phyloP scores from a whole-genome alignment of 1,140 invertebrate genomes.

The Cherax quadricarinatus region DNA sequence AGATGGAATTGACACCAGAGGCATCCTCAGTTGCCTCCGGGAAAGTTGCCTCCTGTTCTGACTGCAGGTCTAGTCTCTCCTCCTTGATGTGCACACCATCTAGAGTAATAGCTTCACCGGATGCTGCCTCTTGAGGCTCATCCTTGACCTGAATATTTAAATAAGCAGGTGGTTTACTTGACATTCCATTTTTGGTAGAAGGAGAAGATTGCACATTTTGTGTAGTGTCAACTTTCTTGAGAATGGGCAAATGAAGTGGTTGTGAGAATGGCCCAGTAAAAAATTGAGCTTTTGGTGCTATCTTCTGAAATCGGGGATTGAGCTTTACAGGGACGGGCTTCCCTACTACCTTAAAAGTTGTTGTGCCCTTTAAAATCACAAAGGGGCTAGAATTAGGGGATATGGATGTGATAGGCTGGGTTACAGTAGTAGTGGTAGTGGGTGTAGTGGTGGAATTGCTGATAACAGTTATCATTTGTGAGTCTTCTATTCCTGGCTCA shows the following conservation, averaged over 20 bases:
- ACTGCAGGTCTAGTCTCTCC: neutral
- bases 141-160: slow-evolving; percentile 38
- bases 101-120: neutral
- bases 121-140: neutral
- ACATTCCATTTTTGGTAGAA: neutral
- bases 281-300: slow-evolving; percentile 22
- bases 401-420: neutral
- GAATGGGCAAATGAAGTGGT: neutral
- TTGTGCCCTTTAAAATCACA: slow-evolving; percentile 25
- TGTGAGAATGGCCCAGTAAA: neutral
- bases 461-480: neutral
- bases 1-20: neutral
- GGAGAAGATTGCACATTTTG: neutral
- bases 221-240: neutral
- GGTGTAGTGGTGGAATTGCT: neutral
- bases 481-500: neutral
- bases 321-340: slow-evolving; percentile 45
- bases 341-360: slow-evolving; percentile 42
- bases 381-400: neutral
- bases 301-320: slow-evolving; percentile 13
- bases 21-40: neutral
- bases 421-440: slow-evolving; percentile 17
- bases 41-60: neutral
- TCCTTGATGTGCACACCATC: neutral
- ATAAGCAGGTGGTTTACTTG: slow-evolving; percentile 26